Percentiles rank a stretch among this genome's conserved stretches.
phyloP scores from a whole-genome alignment of 53 echinoderm and acorn worm genomes.

The Stichopus horrens region DNA sequence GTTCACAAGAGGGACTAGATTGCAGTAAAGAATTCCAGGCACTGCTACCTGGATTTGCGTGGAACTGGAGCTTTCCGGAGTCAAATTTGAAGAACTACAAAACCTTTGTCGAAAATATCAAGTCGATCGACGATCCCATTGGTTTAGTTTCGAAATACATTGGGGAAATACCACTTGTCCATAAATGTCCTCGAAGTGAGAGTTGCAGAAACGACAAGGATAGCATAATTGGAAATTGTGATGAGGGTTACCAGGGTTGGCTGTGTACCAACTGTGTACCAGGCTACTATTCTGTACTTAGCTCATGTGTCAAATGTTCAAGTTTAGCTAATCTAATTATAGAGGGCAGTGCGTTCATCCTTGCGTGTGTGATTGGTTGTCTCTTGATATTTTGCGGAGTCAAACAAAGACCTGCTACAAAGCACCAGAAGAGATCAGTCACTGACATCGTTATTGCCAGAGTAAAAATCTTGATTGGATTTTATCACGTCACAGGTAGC shows the following conservation, averaged over 20 bases:
- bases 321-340: background rate
- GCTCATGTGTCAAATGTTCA: constrained; percentile 8
- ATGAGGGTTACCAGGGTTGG: constrained; percentile 14
- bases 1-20: background rate
- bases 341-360: background rate
- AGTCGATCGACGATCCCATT: background rate
- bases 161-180: background rate
- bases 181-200: background rate
- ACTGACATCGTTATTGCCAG: constrained; percentile 14
- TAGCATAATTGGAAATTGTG: background rate
- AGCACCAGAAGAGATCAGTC: background rate
- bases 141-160: background rate
- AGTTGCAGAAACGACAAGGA: constrained; percentile 20
- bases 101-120: constrained; percentile 2
- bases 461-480: constrained; percentile 26
- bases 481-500: constrained; percentile 31
- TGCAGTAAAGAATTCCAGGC: constrained; percentile 2
- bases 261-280: constrained; percentile 19
- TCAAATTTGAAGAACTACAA: constrained; percentile 8
- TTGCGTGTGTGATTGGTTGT: background rate
- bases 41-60: background rate
- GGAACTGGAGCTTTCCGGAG: constrained; percentile 6
- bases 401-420: background rate
- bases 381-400: constrained; percentile 3
- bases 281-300: constrained; percentile 5